Conservation (phyloP, 2,797 vertebrate genomes). For the Miichthys miiuy region DNA sequence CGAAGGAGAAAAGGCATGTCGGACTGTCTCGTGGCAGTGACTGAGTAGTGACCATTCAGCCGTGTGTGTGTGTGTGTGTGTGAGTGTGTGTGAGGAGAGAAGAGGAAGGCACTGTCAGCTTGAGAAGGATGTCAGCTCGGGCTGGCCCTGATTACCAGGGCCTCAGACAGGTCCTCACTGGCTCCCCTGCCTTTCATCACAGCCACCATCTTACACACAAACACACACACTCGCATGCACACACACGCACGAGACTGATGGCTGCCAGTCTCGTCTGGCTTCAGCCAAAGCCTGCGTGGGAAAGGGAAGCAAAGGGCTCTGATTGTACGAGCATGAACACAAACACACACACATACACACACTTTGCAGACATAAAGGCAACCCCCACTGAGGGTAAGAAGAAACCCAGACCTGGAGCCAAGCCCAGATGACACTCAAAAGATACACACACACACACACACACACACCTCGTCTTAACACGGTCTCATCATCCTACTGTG, state of each 20-base stretch:
- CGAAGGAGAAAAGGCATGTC: conserved; percentile 82
- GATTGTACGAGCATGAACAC: conserved; percentile 51
- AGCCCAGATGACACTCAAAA: conserved; percentile 86
- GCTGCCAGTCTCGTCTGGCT: conserved; percentile 87
- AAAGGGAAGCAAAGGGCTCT: conserved; percentile 63
- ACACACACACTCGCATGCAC: conserved; percentile 58
- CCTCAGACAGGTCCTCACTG: conserved; percentile 85
- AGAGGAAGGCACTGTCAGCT: conserved; percentile 97
- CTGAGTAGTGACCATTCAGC: conserved; percentile 53
- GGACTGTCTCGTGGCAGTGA: conserved; percentile 76
- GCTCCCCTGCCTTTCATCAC: conserved; percentile 94
- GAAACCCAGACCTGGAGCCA: conserved; percentile 83
- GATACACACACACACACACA: conserved; percentile 47
- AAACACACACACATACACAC: conserved; percentile 48
- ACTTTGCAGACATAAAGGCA: conserved; percentile 71
- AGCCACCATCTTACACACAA: conserved; percentile 68
- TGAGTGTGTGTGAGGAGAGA: conserved; percentile 81
- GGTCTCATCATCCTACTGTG: too few species aligned
- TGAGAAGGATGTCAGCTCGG: conserved; percentile 96
- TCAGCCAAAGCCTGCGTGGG: conserved; percentile 74
- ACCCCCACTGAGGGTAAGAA: conserved; percentile 79
- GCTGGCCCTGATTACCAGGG: conserved; percentile 96
- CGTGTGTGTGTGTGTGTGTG: conserved; percentile 15
- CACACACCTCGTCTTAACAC: neutral
- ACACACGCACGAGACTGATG: conserved; percentile 87